phyloP scores from a whole-genome alignment of 2,888 invertebrate species.

The Merodon equestris region DNA sequence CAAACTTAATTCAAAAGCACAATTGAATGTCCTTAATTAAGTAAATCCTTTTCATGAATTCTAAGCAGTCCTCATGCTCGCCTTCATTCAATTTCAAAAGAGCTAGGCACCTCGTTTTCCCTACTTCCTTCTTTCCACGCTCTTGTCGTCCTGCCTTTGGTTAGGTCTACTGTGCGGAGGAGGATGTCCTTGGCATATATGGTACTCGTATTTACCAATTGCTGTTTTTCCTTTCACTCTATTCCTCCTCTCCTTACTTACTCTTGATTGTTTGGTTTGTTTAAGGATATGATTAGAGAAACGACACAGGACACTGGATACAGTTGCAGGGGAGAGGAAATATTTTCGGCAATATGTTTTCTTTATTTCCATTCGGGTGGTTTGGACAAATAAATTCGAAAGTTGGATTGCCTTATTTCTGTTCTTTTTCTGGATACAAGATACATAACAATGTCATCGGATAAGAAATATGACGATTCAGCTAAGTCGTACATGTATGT shows the following conservation, averaged over 20 bases:
- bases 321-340: constrained; percentile 10
- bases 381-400: constrained; percentile 53
- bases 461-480: constrained; percentile 30
- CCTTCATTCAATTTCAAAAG: constrained; percentile 55
- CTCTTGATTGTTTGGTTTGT: constrained; percentile 55
- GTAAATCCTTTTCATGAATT: constrained; percentile 67
- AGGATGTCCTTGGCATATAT: constrained; percentile 22
- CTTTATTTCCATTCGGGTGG: constrained; percentile 4
- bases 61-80: constrained; percentile 57
- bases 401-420: constrained; percentile 43
- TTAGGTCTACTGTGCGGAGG: not conserved
- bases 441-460: constrained; percentile 34
- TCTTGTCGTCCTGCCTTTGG: no score
- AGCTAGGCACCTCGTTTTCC: not conserved
- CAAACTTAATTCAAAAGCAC: constrained; percentile 66
- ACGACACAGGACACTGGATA: constrained; percentile 7
- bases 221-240: constrained; percentile 15
- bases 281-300: constrained; percentile 52
- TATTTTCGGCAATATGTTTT: not conserved
- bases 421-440: constrained; percentile 16
- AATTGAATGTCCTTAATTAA: constrained; percentile 68
- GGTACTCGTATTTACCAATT: constrained; percentile 58
- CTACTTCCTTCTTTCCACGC: no score
- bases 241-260: not conserved
- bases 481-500: not conserved